Percentiles rank a stretch among this genome's conserved stretches.
These are phyloP conservation scores for Cryptocephalus primarius DNA, from an alignment of 2,888 invertebrate species.

Conservation along the genomic window DNA sequence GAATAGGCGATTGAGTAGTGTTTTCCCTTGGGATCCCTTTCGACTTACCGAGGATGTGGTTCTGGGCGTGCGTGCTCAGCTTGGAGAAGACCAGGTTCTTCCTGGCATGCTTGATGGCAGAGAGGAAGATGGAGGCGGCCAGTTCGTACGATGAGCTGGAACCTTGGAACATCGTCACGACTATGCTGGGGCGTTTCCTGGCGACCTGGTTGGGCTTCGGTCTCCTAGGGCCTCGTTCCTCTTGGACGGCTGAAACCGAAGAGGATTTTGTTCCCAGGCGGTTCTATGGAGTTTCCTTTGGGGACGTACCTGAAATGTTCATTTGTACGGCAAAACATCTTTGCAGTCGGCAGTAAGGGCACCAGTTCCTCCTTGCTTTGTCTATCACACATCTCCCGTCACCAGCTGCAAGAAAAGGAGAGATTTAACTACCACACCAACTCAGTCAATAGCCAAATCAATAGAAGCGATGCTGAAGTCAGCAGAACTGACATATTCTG, in stretches of 20 bases:
- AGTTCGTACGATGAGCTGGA: slow-evolving; percentile 40
- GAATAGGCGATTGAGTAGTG: slow-evolving; percentile 4
- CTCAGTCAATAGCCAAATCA: too few species aligned
- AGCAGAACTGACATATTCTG: too few species aligned
- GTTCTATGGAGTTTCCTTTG: background rate
- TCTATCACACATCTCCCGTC: slow-evolving; percentile 66
- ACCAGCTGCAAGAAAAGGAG: slow-evolving; percentile 43
- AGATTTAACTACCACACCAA: too few species aligned
- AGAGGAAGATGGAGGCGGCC: slow-evolving; percentile 47
- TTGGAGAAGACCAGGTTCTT: slow-evolving; percentile 43
- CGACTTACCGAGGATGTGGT: slow-evolving; percentile 38
- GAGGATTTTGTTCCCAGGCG: background rate
- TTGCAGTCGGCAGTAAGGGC: slow-evolving; percentile 70
- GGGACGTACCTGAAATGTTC: slow-evolving; percentile 52
- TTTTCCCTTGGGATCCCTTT: background rate
- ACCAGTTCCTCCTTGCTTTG: slow-evolving; percentile 78
- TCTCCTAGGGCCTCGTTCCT: slow-evolving; percentile 69
- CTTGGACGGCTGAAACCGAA: slow-evolving; percentile 59
- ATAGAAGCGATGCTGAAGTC: too few species aligned
- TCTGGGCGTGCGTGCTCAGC: slow-evolving; percentile 41
- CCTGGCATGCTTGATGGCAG: slow-evolving; percentile 45
- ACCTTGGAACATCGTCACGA: slow-evolving; percentile 1
- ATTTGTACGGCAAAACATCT: slow-evolving; percentile 67
- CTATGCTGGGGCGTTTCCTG: background rate
- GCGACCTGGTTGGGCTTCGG: slow-evolving; percentile 21